Evolutionary conservation across 2,888 invertebrate genomes (phyloP).

Genomic region (Sisyra terminalis): DNA sequence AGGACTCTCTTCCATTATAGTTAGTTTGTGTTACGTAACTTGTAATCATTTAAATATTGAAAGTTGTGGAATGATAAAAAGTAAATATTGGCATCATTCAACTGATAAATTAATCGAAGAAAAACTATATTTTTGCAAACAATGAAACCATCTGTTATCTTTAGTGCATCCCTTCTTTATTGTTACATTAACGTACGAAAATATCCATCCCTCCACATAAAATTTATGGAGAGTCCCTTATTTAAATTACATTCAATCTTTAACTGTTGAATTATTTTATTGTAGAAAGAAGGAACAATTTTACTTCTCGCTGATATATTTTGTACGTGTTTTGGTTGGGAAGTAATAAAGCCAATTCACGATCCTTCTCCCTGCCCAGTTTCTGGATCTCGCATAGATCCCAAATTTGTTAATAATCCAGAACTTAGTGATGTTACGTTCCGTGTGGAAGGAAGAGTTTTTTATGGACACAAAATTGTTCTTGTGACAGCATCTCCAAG

Average conservation of each 20-base stretch:
- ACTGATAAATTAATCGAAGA: too few relatives aligned
- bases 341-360: conserved; percentile 60
- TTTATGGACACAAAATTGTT: conserved; percentile 89
- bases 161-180: background rate
- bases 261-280: too few relatives aligned
- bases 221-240: background rate
- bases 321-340: conserved; percentile 79
- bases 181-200: background rate
- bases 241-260: too few relatives aligned
- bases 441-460: conserved; percentile 75
- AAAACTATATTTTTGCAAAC: too few relatives aligned
- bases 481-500: conserved; percentile 78
- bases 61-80: background rate
- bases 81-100: too few relatives aligned
- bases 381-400: conserved; percentile 66
- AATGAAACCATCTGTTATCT: too few relatives aligned
- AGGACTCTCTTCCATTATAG: too few relatives aligned
- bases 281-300: conserved; percentile 75
- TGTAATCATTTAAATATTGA: too few relatives aligned
- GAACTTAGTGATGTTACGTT: conserved; percentile 86
- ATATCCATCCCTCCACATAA: background rate
- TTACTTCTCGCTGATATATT: conserved; percentile 75
- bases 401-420: conserved; percentile 86
- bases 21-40: too few relatives aligned
- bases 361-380: conserved; percentile 45